Base-by-base conservation (phyloP, 2,113 vertebrate species). In the Oryzias javanicus region DNA sequence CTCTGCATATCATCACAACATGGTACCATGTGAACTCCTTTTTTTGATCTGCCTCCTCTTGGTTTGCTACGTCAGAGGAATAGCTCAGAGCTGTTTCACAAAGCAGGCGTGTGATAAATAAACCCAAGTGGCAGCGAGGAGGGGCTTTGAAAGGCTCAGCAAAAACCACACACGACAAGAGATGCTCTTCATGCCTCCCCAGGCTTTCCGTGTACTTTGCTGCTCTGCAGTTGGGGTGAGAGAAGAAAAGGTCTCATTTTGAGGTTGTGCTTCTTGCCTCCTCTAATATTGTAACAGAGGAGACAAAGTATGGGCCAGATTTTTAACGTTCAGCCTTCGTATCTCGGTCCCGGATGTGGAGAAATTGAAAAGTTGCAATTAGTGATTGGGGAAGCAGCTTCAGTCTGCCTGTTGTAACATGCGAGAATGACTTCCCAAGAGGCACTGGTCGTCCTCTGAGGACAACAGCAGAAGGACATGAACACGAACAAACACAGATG, bases 321-420 rank as follows among this genome's bases (percentile, higher is more conserved):
- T 10, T 59, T 35, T 47, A 50, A 27, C 5, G 8, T 55, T 42
- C 24, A 14, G n/a, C 25, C 7, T 51, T 46, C 51, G 55, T 70
- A 52, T 29, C 25, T 66, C 42, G 42, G 55, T 44, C 48, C 19
- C 59, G 55, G 55, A 42, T 49, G 68, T 57, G 18, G 54, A 71
- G 55, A 78, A 81, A 85, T 84, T 81, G 64, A 88, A 67, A 76
- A 73, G 58, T 47, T 53, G 71, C 79, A 87, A 88, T 88, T 87
- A 82, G 70, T 3, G 29, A 48, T 64, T 17, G 24, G 35, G 46
- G 72, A 15, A 72, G 63, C 72, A 62, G 74, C 53, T 49, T 49
- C 68, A 58, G 61, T 44, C 14, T 6, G 76, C 85, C 75, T 87
- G 88, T 82, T 80, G 71, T 6, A 82, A 86, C 85, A 89, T 76